A percentile compares a stretch with the other conserved stretches of the same genome.
These are phyloP conservation scores for Solea senegalensis DNA, from an alignment of 2,113 vertebrate species.

Conservation along the genomic window DNA sequence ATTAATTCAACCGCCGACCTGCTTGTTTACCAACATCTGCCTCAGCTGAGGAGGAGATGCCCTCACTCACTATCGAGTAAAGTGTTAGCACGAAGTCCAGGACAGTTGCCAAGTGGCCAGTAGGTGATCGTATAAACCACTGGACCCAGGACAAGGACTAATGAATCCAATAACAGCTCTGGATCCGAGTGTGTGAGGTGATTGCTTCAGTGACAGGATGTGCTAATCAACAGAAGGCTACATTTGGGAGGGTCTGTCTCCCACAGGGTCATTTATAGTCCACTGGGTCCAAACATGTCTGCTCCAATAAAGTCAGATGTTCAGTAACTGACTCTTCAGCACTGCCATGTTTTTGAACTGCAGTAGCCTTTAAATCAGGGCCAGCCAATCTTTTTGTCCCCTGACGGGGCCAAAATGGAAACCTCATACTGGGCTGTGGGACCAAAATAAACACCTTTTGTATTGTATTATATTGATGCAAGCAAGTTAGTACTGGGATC, in stretches of 20 bases:
- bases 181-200: slow-evolving; percentile 60
- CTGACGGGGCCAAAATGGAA: too few species aligned
- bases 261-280: slow-evolving; percentile 60
- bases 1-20: slow-evolving; percentile 67
- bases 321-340: slow-evolving; percentile 49
- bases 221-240: slow-evolving; percentile 56
- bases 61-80: slow-evolving; percentile 32
- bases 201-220: slow-evolving; percentile 64
- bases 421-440: too few species aligned
- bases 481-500: too few species aligned
- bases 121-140: slow-evolving; percentile 69
- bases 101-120: slow-evolving; percentile 68
- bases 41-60: slow-evolving; percentile 48
- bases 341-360: slow-evolving; percentile 31
- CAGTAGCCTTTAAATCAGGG: background rate
- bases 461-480: too few species aligned
- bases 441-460: too few species aligned
- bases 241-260: slow-evolving; percentile 47
- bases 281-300: slow-evolving; percentile 39
- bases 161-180: slow-evolving; percentile 65
- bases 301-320: slow-evolving; percentile 67
- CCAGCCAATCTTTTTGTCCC: background rate
- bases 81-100: slow-evolving; percentile 32
- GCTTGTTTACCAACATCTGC: slow-evolving; percentile 76
- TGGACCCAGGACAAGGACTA: slow-evolving; percentile 66